Percentiles rank a stretch among this genome's conserved stretches.
phyloP scores from a whole-genome alignment of 2,113 vertebrate genomes.

The Nematolebias whitei region DNA sequence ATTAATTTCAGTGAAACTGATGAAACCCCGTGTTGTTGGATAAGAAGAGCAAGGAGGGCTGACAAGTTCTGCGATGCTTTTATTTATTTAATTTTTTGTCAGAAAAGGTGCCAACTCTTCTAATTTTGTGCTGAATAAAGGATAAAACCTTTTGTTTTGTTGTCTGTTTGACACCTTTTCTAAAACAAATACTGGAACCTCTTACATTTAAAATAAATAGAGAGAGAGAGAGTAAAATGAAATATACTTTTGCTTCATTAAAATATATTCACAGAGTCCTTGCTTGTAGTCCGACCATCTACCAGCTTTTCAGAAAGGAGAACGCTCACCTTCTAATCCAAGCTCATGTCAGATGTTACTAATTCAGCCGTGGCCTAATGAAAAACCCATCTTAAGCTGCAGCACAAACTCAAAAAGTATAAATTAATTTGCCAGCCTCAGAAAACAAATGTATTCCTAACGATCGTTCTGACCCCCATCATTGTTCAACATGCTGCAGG shows the following conservation, averaged over 20 bases:
- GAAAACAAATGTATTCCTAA: constrained; percentile 18
- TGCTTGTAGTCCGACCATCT: constrained; percentile 30
- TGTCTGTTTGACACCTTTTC: too few relatives aligned
- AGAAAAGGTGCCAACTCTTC: background rate
- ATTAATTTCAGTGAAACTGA: background rate
- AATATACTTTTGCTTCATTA: too few relatives aligned
- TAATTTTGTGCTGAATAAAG: too few relatives aligned
- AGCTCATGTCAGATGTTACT: constrained; percentile 12
- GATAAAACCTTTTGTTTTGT: too few relatives aligned
- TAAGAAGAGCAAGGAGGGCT: too few relatives aligned
- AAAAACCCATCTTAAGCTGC: background rate
- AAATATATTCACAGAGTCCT: background rate
- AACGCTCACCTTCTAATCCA: constrained; percentile 28
- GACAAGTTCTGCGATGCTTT: too few relatives aligned
- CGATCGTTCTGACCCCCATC: constrained; percentile 30
- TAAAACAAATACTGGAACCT: background rate
- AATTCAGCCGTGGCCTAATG: constrained; percentile 9
- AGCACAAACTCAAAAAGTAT: background rate
- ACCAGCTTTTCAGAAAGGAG: constrained; percentile 15
- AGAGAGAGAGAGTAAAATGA: too few relatives aligned
- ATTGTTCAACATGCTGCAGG: constrained; percentile 32
- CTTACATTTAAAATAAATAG: too few relatives aligned
- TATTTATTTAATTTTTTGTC: background rate
- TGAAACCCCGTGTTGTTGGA: too few relatives aligned
- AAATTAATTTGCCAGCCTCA: background rate